Evolutionary conservation across 2,888 invertebrate genomes (phyloP), one percentile per base, ranked within the genome.

Genomic region (Desoria tigrina): DNA sequence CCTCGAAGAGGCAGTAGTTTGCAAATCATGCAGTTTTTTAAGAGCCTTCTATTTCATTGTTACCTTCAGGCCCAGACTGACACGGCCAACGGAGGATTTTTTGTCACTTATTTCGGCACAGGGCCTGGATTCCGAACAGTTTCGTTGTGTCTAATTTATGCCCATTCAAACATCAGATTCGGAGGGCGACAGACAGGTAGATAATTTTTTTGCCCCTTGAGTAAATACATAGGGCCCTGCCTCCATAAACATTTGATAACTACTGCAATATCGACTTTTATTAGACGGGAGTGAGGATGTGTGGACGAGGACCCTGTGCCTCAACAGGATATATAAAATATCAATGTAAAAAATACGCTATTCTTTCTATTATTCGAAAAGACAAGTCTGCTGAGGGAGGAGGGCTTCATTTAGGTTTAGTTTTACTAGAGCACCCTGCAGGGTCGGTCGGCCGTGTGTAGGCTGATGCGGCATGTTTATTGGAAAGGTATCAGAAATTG

Each of bases 391-490:
- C 9, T 26, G 55, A 28, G 55, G 55, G 55, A 55, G 55, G 55
- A 55, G 55, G 55, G 55, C 55, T 55, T 7, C 2, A 27, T 51
- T 27, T 27, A 51, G 28, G 14, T 28, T 28, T 55, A 2, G 55
- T 55, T 28, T 55, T 28, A 28, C 9, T 18, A 28, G 55, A 55
- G 32, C 55, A 28, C 55, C 55, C 55, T 28, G 55, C 45, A 45
- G 45, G 45, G 45, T 45, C 45, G 45, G 45, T 28, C 32, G 55
- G 27, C 18, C 55, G 55, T 28, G 55, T 55, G 55, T n/a, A n/a
- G 55, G 55, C 21, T 51, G 51, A 23, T 51, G 11, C 18, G 55
- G 55, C 27, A 4, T 26, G 27, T 55, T 18, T 28, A 55, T 45
- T 45, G 45, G 16, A 21, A 45, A 6, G 6, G 45, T 45, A 45